phyloP scores from a whole-genome alignment of 2,113 vertebrate genomes.

The Scortum barcoo region DNA sequence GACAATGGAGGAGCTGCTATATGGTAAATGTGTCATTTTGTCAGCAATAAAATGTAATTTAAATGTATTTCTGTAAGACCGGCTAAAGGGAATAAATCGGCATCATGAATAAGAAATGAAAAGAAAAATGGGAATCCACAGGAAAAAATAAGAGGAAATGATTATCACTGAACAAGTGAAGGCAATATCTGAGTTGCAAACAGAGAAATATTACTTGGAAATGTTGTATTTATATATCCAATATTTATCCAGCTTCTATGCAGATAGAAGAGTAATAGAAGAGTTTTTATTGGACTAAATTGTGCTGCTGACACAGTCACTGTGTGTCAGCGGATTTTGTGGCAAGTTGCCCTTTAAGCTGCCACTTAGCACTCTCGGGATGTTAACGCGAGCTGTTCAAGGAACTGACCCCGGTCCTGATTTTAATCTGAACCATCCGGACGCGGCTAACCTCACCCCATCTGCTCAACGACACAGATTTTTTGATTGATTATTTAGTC shows the following conservation, averaged over 20 bases:
- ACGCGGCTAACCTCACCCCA: not conserved
- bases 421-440: not conserved
- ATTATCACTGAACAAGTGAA: not conserved
- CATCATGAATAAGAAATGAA: conserved; percentile 1
- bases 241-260: not conserved
- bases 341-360: not conserved
- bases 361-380: not conserved
- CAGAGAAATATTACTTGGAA: not conserved
- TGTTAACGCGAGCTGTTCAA: not conserved
- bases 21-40: not conserved
- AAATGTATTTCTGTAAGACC: not conserved
- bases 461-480: not conserved
- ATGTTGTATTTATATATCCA: not conserved
- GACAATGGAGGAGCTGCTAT: not conserved
- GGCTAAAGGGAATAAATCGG: not conserved
- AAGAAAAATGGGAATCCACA: not conserved
- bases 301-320: not conserved
- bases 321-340: not conserved
- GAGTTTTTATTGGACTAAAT: too few relatives aligned
- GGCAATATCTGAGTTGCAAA: not conserved
- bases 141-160: not conserved
- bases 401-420: not conserved
- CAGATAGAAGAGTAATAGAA: not conserved
- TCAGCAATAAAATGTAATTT: not conserved
- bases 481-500: too few relatives aligned